phyloP scores from a whole-genome alignment of 2,113 vertebrate genomes.

The Ageneiosus marmoratus region DNA sequence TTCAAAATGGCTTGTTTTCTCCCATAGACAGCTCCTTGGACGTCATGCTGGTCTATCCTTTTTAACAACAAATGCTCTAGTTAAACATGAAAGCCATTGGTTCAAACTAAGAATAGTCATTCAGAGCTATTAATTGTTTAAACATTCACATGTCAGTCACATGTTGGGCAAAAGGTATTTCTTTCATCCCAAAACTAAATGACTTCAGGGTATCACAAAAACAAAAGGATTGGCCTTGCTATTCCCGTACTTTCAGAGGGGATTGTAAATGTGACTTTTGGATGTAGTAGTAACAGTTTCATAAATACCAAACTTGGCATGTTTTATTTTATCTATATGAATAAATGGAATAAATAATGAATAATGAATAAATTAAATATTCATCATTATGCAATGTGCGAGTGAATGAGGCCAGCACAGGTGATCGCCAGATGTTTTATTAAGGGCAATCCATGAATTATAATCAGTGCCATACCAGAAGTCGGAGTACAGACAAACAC shows the following conservation, averaged over 20 bases:
- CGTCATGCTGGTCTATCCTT: neutral
- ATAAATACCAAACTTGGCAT: neutral
- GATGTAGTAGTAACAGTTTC: conserved; percentile 31
- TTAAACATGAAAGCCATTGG: neutral
- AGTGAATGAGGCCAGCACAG: neutral
- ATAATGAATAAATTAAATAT: too few species aligned
- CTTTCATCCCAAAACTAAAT: too few species aligned
- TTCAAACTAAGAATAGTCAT: neutral
- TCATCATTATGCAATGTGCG: neutral
- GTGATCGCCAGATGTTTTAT: neutral
- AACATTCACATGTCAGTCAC: too few species aligned
- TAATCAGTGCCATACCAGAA: neutral
- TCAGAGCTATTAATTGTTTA: neutral
- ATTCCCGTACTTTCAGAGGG: too few species aligned
- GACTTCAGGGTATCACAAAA: too few species aligned
- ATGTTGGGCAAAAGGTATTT: too few species aligned
- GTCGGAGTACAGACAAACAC: neutral
- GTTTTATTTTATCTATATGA: neutral
- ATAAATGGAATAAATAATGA: too few species aligned
- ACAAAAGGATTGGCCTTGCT: too few species aligned
- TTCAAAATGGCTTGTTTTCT: too few species aligned
- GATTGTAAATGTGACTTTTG: too few species aligned
- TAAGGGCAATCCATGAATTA: neutral
- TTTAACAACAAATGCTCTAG: neutral
- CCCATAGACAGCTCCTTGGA: neutral